Evolutionary conservation across 1,140 invertebrate genomes (phyloP).

Genomic region (Coboldia fuscipes): DNA sequence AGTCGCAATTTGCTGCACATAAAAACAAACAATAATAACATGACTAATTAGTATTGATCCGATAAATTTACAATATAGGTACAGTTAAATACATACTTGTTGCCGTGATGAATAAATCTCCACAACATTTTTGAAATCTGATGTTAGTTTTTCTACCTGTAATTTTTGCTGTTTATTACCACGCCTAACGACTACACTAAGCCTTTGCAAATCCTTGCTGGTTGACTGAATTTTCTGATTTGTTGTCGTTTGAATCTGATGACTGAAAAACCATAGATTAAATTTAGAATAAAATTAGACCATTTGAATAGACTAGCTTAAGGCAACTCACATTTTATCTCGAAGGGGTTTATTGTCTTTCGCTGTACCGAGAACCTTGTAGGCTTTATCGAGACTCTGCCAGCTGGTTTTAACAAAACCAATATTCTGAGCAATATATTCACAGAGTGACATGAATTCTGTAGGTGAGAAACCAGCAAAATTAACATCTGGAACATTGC

Average conservation of each 20-base stretch:
- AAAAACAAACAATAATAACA: neutral
- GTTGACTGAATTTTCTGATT: slow-evolving; percentile 53
- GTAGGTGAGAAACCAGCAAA: slow-evolving; percentile 43
- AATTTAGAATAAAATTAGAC: neutral
- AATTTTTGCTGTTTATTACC: slow-evolving; percentile 59
- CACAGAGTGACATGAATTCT: slow-evolving; percentile 48
- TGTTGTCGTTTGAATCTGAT: slow-evolving; percentile 54
- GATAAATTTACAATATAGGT: too few species aligned
- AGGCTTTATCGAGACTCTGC: slow-evolving; percentile 44
- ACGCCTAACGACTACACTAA: slow-evolving; percentile 38
- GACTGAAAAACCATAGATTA: slow-evolving; percentile 27
- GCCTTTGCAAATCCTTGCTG: slow-evolving; percentile 43
- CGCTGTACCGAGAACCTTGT: slow-evolving; percentile 51
- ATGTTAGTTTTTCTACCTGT: slow-evolving; percentile 59
- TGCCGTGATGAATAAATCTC: slow-evolving; percentile 56
- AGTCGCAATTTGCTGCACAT: slow-evolving; percentile 38
- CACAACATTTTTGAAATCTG: slow-evolving; percentile 57
- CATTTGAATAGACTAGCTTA: neutral
- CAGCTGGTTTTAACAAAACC: slow-evolving; percentile 49
- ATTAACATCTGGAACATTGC: slow-evolving; percentile 32
- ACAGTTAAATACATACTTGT: slow-evolving; percentile 29
- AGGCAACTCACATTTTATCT: slow-evolving; percentile 12
- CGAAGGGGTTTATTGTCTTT: slow-evolving; percentile 37
- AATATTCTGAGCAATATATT: slow-evolving; percentile 57
- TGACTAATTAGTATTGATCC: too few species aligned